A percentile compares a stretch with the other conserved stretches of the same genome.
Conservation (phyloP, 2,888 invertebrate species). For the Agrochola lychnidis region DNA sequence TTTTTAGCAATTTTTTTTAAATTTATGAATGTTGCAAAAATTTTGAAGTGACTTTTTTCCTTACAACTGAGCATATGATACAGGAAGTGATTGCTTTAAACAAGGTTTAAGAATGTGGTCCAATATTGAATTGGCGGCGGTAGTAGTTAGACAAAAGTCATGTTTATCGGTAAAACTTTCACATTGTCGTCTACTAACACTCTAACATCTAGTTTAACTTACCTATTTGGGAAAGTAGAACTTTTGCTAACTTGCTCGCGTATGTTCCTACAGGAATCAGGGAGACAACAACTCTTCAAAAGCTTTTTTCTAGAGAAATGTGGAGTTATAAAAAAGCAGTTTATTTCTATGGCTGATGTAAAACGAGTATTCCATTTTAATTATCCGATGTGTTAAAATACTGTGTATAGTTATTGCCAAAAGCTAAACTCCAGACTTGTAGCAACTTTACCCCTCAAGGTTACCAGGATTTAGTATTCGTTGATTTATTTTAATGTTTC, state of each 20-base stretch:
- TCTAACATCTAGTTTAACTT: slow-evolving; percentile 1
- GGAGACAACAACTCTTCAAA: neutral
- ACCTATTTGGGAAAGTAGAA: slow-evolving; percentile 9
- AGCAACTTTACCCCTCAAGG: slow-evolving; percentile 31
- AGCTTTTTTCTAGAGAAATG: neutral
- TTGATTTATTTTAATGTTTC: slow-evolving; percentile 48
- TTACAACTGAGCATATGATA: too few species aligned
- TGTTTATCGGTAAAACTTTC: slow-evolving; percentile 12
- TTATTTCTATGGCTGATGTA: slow-evolving; percentile 8
- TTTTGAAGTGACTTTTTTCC: neutral
- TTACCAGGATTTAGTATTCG: slow-evolving; percentile 27
- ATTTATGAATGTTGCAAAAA: neutral
- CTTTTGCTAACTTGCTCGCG: slow-evolving; percentile 4
- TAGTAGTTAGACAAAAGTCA: neutral
- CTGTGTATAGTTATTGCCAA: slow-evolving; percentile 35
- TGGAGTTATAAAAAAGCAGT: neutral
- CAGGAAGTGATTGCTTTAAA: neutral
- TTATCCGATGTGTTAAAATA: slow-evolving; percentile 38
- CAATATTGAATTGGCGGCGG: neutral
- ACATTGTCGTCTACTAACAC: neutral
- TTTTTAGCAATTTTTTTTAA: neutral
- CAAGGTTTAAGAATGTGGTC: too few species aligned
- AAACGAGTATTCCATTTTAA: slow-evolving; percentile 33
- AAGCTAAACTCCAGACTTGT: slow-evolving; percentile 13
- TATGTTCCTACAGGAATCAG: neutral